These are phyloP conservation scores for Plemyria rubiginata DNA, from an alignment of 2,888 invertebrate genomes.

Conservation along the genomic window DNA sequence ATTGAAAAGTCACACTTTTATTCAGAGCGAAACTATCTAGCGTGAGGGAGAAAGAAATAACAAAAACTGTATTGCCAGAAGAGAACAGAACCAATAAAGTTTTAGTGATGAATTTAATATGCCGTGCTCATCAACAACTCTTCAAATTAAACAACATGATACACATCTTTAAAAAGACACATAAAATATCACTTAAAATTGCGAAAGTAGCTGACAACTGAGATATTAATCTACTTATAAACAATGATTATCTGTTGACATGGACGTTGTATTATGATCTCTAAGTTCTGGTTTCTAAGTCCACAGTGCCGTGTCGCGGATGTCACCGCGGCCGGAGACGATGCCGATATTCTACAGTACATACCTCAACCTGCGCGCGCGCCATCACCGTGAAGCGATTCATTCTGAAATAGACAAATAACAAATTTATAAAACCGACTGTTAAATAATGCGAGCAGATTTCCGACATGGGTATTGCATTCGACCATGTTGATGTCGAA, in stretches of 20 bases:
- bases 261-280: slow-evolving; percentile 18
- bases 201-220: not conserved
- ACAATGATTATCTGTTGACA: slow-evolving; percentile 3
- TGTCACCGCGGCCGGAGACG: slow-evolving; percentile 30
- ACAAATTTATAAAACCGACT: not conserved
- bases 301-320: slow-evolving; percentile 31
- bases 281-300: slow-evolving; percentile 33
- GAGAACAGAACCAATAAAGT: not conserved
- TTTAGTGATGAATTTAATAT: not conserved
- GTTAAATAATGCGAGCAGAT: not conserved
- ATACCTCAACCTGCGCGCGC: slow-evolving; percentile 57
- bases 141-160: not conserved
- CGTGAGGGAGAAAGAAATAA: slow-evolving; percentile 18
- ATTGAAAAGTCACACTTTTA: slow-evolving; percentile 19
- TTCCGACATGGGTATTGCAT: not conserved
- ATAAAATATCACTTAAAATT: slow-evolving; percentile 10
- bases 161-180: slow-evolving; percentile 1
- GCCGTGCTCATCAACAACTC: not conserved
- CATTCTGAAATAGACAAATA: slow-evolving; percentile 49
- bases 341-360: slow-evolving; percentile 42
- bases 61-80: not conserved
- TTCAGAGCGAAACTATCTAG: slow-evolving; percentile 14
- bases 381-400: slow-evolving; percentile 54
- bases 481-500: not conserved
- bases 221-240: not conserved